Percentiles rank a stretch among this genome's conserved stretches.
Evolutionary conservation across 2,113 vertebrate genomes (phyloP).

Genomic region (Malurus cyaneus): DNA sequence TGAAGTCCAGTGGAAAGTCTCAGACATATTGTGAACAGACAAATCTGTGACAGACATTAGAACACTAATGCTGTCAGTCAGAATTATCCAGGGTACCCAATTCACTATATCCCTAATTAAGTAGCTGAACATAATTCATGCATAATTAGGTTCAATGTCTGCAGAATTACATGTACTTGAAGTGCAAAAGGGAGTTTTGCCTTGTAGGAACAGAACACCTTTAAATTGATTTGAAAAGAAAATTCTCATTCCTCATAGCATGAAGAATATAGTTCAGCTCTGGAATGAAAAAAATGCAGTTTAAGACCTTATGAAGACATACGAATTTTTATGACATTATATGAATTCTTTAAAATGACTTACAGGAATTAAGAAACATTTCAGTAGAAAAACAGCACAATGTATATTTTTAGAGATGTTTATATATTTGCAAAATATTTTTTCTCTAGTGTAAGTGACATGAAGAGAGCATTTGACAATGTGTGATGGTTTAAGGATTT

Average conservation of each 20-base stretch:
- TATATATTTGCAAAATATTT: not conserved
- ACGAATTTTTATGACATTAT: not conserved
- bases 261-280: fast-evolving
- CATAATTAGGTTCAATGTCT: not conserved
- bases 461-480: not conserved
- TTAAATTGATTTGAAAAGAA: not conserved
- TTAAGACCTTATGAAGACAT: not conserved
- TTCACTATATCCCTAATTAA: not conserved
- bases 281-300: not conserved
- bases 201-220: not conserved
- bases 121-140: not conserved
- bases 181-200: not conserved
- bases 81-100: not conserved
- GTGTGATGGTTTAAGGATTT: not conserved
- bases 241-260: not conserved
- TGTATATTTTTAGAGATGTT: not conserved
- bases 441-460: not conserved
- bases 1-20: not conserved
- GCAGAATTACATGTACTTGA: not conserved
- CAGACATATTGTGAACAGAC: not conserved
- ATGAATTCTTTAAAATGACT: not conserved
- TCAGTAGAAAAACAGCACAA: not conserved
- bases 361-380: not conserved
- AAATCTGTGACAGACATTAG: not conserved
- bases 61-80: not conserved